These are phyloP conservation scores for Aegithalos caudatus DNA, from an alignment of 2,113 vertebrate species.

Conservation along the genomic window DNA sequence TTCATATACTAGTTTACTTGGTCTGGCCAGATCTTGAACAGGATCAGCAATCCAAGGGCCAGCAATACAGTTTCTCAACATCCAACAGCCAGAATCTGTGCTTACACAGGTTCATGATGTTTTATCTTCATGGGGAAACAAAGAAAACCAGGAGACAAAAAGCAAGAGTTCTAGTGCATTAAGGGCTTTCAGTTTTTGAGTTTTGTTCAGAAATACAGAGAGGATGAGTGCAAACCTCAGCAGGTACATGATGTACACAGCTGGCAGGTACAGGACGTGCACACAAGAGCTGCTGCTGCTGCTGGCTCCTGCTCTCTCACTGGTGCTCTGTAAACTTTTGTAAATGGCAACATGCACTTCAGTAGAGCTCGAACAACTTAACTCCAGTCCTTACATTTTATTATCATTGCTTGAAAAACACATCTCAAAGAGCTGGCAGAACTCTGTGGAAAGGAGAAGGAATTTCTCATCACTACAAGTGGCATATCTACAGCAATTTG, in stretches of 20 bases:
- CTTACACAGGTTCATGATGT: background rate
- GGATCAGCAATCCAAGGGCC: background rate
- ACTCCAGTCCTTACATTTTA: background rate
- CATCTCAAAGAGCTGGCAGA: background rate
- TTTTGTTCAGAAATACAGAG: background rate
- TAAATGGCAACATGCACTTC: background rate
- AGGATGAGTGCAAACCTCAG: background rate
- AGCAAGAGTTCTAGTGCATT: background rate
- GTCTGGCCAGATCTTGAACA: background rate
- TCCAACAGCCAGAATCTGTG: background rate
- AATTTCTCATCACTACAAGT: background rate
- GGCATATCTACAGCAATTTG: background rate
- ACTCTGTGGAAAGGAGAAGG: background rate
- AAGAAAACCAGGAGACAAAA: background rate
- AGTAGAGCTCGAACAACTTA: background rate
- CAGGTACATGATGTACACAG: background rate
- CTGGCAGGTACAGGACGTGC: fast-evolving
- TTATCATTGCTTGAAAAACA: background rate
- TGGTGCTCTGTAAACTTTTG: background rate
- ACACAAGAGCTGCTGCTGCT: background rate
- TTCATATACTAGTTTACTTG: background rate
- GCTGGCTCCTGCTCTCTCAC: background rate
- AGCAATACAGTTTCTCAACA: background rate
- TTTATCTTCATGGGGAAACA: background rate
- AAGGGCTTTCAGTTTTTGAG: background rate